Evolutionary conservation across 2,797 vertebrate genomes (phyloP), one percentile per base, ranked within the genome.

Genomic region (Amphiprion clarkii): DNA sequence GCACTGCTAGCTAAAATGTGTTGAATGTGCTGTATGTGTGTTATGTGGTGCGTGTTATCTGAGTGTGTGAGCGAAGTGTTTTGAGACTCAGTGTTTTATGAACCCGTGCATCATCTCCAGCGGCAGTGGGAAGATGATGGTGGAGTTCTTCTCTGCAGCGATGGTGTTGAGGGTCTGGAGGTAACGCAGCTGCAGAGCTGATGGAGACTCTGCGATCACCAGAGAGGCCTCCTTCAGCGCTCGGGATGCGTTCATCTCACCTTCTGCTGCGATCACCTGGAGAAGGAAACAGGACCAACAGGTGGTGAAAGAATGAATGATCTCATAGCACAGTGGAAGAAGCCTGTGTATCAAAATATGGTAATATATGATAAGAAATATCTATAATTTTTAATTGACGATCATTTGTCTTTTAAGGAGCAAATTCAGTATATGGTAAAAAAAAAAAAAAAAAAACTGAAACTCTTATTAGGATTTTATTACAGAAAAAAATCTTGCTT

Each of bases 161-260:
- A 99, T 98, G 87, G 97, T 99, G 93, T 94, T 99, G 85, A 98
- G 93, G 25, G 98, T 99, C 95, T 99, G 98, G 44, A 99, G 95
- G 87, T 99, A 99, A 14, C 97, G 96, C 44, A 99, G 96, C 93
- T 99, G 98, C 33, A 99, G 95, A 36, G 95, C 98, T 0, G 97
- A 97, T 0, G 98, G 98, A 9, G 98, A 97, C 90, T 99, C 97
- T 0, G 96, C 91, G 60, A 99, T 98, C 54, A 99, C 97, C 17
- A 98, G 95, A 5, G 98, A 95, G 0, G 98, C 97, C 87, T 99
- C 98, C 76, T 99, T 99, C 82, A 99, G 93, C 0, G 98, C 97
- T 31, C 97, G 90, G 1, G 98, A 98, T 0, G 98, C 98, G 0
- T 98, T 99, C 97, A 99, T 98, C 89, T 99, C 98, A 0, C 98